Base-by-base conservation (phyloP, 2,888 invertebrate species). In the Catocala sponsa region DNA sequence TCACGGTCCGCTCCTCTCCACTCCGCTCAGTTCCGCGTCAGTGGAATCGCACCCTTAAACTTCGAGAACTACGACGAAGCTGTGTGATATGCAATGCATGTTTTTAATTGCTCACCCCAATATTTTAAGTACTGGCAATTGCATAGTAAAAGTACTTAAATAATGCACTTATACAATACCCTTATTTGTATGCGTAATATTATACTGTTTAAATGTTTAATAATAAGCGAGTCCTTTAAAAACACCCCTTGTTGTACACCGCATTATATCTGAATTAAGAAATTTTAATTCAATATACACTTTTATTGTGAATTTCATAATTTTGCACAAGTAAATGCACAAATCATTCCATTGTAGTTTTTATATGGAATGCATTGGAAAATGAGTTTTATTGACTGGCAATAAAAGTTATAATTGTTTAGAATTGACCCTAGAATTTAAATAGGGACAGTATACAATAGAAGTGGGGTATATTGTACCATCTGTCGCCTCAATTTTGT, bases 401-500 rank as follows among this genome's bases (percentile, higher is more conserved):
- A 55, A 59, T 47, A 52, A 44, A 42, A 48, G 33, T 35, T 33
- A 54, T 15, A 58, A 49, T 53, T 42, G 50, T 53, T 59, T 53
- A 59, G 42, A 58, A 70, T 72, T 66, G 61, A 74, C 67, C 68
- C 74, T 48, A 59, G 53, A 38, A 61, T 59, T 63, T 76, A 68
- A 76, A 74, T 73, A 73, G 74, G 71, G 70, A 63, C 73, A 76
- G 79, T 72, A 76, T 77, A 86, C 84, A 86, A 88, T 80, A 79
- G 79, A 80, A 83, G 80, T 77, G 78, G 84, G 82, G 87, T 85
- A 84, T 73, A 79, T 81, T 79, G 77, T 78, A 76, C 89, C 91
- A 91, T 91, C 91, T 91, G 91, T 86, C 88, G 82, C 76, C 68
- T 73, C 73, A 72, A 81, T 78, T 80, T 76, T 82, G 81, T 81